phyloP scores from a whole-genome alignment of 2,888 invertebrate genomes.

The Colostygia pectinataria region DNA sequence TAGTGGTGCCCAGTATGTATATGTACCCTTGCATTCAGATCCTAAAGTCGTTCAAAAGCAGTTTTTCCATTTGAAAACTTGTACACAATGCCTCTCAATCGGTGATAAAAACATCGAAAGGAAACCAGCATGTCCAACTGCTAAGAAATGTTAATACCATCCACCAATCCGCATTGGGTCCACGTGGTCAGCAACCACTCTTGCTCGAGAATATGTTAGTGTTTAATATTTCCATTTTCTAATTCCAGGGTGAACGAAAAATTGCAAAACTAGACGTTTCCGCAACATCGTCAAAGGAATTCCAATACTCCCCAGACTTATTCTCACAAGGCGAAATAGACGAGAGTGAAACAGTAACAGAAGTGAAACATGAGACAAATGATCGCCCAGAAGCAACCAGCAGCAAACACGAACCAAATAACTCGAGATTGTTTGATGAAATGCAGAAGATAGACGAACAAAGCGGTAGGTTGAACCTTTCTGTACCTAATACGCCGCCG shows the following conservation, averaged over 20 bases:
- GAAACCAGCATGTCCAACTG: too few species aligned
- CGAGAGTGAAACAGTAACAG: constrained; percentile 35
- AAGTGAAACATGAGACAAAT: constrained; percentile 26
- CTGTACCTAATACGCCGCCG: constrained; percentile 43
- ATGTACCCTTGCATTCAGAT: too few species aligned
- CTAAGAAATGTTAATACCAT: too few species aligned
- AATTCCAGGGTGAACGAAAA: constrained; percentile 47
- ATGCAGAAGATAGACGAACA: constrained; percentile 56
- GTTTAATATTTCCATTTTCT: background rate
- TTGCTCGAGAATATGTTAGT: too few species aligned
- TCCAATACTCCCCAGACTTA: constrained; percentile 48
- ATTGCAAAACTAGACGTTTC: constrained; percentile 13
- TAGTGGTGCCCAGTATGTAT: too few species aligned
- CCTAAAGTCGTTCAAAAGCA: too few species aligned
- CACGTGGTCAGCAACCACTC: too few species aligned
- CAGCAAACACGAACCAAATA: constrained; percentile 20
- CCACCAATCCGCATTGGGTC: too few species aligned
- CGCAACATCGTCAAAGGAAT: background rate
- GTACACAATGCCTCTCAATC: too few species aligned
- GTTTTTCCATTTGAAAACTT: too few species aligned
- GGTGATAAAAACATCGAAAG: too few species aligned
- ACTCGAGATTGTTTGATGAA: constrained; percentile 51
- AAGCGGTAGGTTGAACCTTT: constrained; percentile 49
- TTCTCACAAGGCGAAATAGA: constrained; percentile 57
- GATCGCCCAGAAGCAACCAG: constrained; percentile 1